Base-by-base conservation (phyloP, 2,113 vertebrate species). In the Telmatochromis bifrenatus region DNA sequence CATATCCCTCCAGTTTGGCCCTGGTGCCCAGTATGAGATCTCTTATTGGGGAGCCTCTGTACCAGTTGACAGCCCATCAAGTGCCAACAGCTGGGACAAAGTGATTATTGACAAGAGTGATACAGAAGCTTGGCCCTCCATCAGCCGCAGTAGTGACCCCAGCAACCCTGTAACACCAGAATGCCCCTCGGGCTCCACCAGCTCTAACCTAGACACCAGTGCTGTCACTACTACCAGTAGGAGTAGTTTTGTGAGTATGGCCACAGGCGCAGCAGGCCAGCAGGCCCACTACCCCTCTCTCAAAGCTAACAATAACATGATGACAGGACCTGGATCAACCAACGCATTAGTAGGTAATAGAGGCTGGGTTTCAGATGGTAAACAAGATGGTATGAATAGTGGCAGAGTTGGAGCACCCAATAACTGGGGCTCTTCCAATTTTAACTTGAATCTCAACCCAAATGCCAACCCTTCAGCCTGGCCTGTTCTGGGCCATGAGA, bases 401-500 rank as follows among this genome's bases (percentile, higher is more conserved):
- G 97, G 96, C 96, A 96, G 93, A 97, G 96, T 96, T 97, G 98
- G 97, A 93, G 97, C 90, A 0, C 89, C 94, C 26, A 93, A 89
- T 93, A 98, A 97, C 95, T 99, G 98, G 98, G 96, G 97, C 84
- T 95, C 98, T 94, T 96, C 98, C 96, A 98, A 91, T 97, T 97
- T 97, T 95, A 98, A 98, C 97, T 97, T 99, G 93, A 99, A 98
- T 96, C 97, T 99, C 93, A 99, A 99, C 87, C 98, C 98, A 82
- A 99, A 96, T 95, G 98, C 98, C 96, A 99, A 99, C 96, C 98
- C 98, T 86, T 97, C 98, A 89, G 98, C 98, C 91, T 99, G 98
- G 98, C 98, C 98, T 92, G 97, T 98, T 87, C 97, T 99, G 9
- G 98, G 98, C 94, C 98, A 99, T 56, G 98, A 99, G 90, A 97